Percentiles rank a stretch among this genome's conserved stretches.
Conservation (phyloP, 2,888 invertebrate species). For the Nebria brevicollis region DNA sequence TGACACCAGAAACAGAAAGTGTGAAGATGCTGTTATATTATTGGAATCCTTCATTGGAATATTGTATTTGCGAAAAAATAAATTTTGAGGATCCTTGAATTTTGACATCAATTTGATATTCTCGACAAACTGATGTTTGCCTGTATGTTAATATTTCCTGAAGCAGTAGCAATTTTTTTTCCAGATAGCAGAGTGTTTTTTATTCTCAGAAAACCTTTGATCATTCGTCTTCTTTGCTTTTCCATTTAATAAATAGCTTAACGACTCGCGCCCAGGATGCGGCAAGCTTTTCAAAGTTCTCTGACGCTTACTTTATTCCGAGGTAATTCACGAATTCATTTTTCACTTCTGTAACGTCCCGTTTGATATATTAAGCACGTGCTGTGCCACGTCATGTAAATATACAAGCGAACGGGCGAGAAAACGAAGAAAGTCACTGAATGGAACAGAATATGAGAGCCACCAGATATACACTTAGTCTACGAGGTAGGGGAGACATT, state of each 20-base stretch:
- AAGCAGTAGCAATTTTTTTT: neutral
- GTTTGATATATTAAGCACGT: slow-evolving; percentile 45
- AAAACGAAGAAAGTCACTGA: neutral
- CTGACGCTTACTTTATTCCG: slow-evolving; percentile 44
- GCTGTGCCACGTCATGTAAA: slow-evolving; percentile 10
- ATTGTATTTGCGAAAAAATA: too few species aligned
- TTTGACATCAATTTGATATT: too few species aligned
- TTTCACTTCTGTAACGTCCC: slow-evolving; percentile 44
- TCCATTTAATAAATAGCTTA: slow-evolving; percentile 47
- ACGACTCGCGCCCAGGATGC: slow-evolving; percentile 36
- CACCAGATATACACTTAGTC: neutral
- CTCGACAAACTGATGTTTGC: neutral
- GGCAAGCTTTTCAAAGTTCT: slow-evolving; percentile 32
- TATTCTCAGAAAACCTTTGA: slow-evolving; percentile 23
- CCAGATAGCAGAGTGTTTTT: neutral
- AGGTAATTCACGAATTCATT: slow-evolving; percentile 46
- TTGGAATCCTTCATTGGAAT: too few species aligned
- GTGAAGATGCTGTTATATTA: too few species aligned
- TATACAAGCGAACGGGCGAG: neutral
- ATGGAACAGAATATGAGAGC: neutral
- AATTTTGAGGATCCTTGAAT: too few species aligned
- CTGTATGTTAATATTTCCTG: neutral
- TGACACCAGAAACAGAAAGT: too few species aligned
- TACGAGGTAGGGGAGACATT: neutral
- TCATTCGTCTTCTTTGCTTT: slow-evolving; percentile 44